phyloP scores from a whole-genome alignment of 92 coral and sea anemone genomes.

The Epizoanthus ramosus region DNA sequence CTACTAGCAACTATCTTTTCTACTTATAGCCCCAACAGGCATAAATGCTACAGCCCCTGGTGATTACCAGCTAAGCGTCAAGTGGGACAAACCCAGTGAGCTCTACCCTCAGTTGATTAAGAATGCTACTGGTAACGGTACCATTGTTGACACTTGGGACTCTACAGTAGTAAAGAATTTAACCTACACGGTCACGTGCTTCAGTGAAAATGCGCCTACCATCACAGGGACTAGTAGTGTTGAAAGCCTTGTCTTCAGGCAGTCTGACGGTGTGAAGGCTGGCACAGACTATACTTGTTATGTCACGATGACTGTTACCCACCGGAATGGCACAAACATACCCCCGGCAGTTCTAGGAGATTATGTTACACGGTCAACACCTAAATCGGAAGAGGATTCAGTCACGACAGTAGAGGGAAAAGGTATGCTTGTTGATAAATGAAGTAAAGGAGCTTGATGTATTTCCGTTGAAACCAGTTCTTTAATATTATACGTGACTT shows the following conservation, averaged over 20 bases:
- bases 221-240: constrained; percentile 53
- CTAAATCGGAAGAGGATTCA: constrained; percentile 79
- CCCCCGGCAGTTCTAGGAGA: constrained; percentile 47
- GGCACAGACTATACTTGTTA: constrained; percentile 94
- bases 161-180: constrained; percentile 62
- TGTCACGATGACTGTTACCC: constrained; percentile 80
- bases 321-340: constrained; percentile 70
- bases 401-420: constrained; percentile 91
- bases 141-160: constrained; percentile 56
- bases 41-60: constrained; percentile 80
- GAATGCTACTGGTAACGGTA: constrained; percentile 59
- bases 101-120: constrained; percentile 63
- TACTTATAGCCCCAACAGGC: constrained; percentile 78
- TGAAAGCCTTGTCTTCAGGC: constrained; percentile 61
- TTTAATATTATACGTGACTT: too few species aligned
- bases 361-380: constrained; percentile 73
- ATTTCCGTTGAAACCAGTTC: too few species aligned
- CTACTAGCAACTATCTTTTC: background rate
- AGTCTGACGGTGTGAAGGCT: constrained; percentile 84
- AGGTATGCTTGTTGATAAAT: constrained; percentile 54
- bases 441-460: too few species aligned
- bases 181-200: constrained; percentile 77
- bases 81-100: constrained; percentile 74
- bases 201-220: constrained; percentile 81
- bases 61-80: constrained; percentile 80